Evolutionary conservation across 2,888 invertebrate species (phyloP), one percentile per base, ranked within the genome.

Genomic region (Copidosoma aretas): DNA sequence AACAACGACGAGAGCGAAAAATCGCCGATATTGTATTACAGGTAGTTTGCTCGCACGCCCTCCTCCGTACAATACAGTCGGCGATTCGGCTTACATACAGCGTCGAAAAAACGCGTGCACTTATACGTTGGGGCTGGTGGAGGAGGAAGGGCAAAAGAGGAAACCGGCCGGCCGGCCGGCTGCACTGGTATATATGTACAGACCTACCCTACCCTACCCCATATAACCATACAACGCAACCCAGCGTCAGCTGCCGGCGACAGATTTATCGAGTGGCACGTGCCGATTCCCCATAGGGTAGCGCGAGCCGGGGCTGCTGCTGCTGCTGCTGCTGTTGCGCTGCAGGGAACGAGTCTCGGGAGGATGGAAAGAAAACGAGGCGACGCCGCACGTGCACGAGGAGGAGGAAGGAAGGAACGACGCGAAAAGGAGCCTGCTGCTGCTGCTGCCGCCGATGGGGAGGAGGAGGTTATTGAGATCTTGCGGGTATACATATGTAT

Each of bases 191-290:
- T 32, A 32, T 32, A 32, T 32, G 8, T 32, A 32, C n/a, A n/a
- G n/a, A n/a, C n/a, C n/a, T n/a, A n/a, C n/a, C n/a, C n/a, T n/a
- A n/a, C n/a, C n/a, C n/a, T n/a, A n/a, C n/a, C n/a, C n/a, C n/a
- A n/a, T 32, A 32, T 32, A 32, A 32, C 8, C 8, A 32, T 32
- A 32, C 32, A 32, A 52, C 24, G 24, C 24, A 15, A 17, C 15
- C 17, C 43, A 25, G 21, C 70, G 79, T 82, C 83, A 82, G 83
- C 83, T 82, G 83, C 81, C 79, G 82, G 80, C 80, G 81, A 82
- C 83, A 82, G 83, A 83, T 83, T 83, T 83, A 83, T 83, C 82
- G 83, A 80, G 79, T 79, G 83, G 83, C 83, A 82, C 83, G 83
- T 83, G 83, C 82, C 83, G 81, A 81, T 81, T 79, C 77, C 75